phyloP scores from a whole-genome alignment of 2,113 vertebrate species.

The Paramisgurnus dabryanus region DNA sequence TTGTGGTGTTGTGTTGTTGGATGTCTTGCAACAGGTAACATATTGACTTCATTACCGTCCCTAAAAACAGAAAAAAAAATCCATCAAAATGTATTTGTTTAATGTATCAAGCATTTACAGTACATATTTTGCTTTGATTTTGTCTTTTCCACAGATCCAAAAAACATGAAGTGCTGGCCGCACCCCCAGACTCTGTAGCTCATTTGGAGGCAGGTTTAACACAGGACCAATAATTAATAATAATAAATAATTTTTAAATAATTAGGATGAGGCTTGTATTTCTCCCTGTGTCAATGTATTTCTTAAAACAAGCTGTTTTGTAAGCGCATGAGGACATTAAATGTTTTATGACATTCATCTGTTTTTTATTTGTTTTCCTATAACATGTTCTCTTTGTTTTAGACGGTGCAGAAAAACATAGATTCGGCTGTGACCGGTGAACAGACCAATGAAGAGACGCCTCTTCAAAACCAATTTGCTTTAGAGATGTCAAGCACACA shows the following conservation, averaged over 20 bases:
- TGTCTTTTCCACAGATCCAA: constrained; percentile 9
- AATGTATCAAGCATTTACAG: neutral
- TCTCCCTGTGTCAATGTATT: too few species aligned
- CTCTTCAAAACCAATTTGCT: neutral
- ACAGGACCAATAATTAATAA: neutral
- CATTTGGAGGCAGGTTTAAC: constrained; percentile 18
- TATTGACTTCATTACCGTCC: constrained; percentile 40
- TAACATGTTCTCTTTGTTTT: neutral
- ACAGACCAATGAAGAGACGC: constrained; percentile 7
- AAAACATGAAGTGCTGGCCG: neutral
- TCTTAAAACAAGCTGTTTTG: neutral
- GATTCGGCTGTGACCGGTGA: constrained; percentile 19
- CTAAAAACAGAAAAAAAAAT: neutral
- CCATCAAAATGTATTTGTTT: neutral
- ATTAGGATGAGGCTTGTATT: too few species aligned
- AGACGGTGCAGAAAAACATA: constrained; percentile 33
- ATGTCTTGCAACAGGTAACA: constrained; percentile 25
- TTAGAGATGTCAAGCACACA: neutral
- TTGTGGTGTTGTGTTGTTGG: constrained; percentile 16
- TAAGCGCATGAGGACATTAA: too few species aligned
- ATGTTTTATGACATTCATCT: neutral
- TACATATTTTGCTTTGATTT: neutral
- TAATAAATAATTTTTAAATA: too few species aligned
- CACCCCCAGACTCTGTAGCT: neutral
- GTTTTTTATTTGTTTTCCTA: neutral